A percentile compares a stretch with the other conserved stretches of the same genome.
Conservation (phyloP, 1,140 invertebrate genomes). For the Drosophila athabasca region DNA sequence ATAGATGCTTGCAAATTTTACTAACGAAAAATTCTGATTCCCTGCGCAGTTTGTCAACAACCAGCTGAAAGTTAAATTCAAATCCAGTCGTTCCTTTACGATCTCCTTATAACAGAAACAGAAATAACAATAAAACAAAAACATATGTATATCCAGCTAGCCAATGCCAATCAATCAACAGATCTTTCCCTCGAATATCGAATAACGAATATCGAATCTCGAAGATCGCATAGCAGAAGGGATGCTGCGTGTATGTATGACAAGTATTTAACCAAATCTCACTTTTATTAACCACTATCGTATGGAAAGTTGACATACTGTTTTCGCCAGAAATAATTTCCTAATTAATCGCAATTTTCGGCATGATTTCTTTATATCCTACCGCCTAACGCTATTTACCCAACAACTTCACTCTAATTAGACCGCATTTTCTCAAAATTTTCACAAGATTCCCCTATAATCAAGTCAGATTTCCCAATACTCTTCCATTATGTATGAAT, state of each 20-base stretch:
- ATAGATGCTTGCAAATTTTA: conserved; percentile 57
- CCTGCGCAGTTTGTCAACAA: conserved; percentile 79
- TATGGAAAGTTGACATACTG: conserved; percentile 45
- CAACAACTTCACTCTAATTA: conserved; percentile 36
- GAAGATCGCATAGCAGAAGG: conserved; percentile 18
- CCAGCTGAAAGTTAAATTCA: conserved; percentile 62
- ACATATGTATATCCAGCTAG: conserved; percentile 48
- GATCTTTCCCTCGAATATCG: conserved; percentile 9
- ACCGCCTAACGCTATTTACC: conserved; percentile 37
- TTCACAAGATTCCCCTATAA: conserved; percentile 12
- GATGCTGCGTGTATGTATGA: conserved; percentile 67
- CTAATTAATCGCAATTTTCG: conserved; percentile 36
- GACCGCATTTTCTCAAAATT: not conserved
- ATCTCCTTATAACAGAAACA: conserved; percentile 43
- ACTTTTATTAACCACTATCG: conserved; percentile 10
- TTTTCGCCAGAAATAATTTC: conserved; percentile 20
- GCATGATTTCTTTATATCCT: conserved; percentile 55
- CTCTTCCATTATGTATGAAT: conserved; percentile 11
- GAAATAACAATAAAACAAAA: conserved; percentile 26
- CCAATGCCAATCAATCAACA: conserved; percentile 18
- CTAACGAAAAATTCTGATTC: conserved; percentile 75
- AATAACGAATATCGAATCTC: not conserved
- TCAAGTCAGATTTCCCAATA: conserved; percentile 7
- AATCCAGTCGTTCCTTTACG: conserved; percentile 50
- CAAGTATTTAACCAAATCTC: conserved; percentile 10